Evolutionary conservation across 2,113 vertebrate genomes (phyloP).

Genomic region (Anhinga rufa): DNA sequence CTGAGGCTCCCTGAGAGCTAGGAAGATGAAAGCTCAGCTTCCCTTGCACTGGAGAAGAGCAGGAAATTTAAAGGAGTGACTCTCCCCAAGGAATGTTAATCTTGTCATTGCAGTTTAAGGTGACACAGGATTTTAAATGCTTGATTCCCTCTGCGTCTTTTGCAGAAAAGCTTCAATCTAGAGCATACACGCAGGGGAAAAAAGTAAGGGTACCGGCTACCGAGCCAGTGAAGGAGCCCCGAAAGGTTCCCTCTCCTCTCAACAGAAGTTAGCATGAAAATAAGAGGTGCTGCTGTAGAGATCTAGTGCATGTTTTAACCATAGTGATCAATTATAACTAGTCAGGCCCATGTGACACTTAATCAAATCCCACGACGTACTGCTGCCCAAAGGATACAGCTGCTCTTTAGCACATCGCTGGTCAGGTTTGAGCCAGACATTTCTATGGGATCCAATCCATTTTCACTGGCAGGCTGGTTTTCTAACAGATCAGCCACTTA

Average conservation of each 20-base stretch:
- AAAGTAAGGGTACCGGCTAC: not conserved
- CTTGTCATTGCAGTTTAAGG: not conserved
- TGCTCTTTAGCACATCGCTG: not conserved
- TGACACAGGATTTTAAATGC: not conserved
- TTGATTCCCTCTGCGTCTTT: not conserved
- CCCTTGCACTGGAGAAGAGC: not conserved
- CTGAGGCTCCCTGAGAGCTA: conserved; percentile 4
- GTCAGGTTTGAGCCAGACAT: not conserved
- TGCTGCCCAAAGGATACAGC: not conserved
- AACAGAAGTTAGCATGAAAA: not conserved
- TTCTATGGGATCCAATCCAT: not conserved
- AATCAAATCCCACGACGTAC: not conserved
- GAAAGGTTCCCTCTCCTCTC: not conserved
- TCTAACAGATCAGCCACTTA: not conserved
- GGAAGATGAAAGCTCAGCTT: conserved; percentile 11
- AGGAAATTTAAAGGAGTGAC: not conserved
- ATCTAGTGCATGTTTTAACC: not conserved
- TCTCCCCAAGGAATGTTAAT: not conserved
- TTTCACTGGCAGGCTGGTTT: not conserved
- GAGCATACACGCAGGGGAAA: not conserved
- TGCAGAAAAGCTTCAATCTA: not conserved
- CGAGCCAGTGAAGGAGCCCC: not conserved
- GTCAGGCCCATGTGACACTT: not conserved
- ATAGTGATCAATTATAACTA: accelerated
- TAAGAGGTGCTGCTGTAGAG: not conserved